Evolutionary conservation across 2,888 invertebrate species (phyloP).

Genomic region (Tachina fera): DNA sequence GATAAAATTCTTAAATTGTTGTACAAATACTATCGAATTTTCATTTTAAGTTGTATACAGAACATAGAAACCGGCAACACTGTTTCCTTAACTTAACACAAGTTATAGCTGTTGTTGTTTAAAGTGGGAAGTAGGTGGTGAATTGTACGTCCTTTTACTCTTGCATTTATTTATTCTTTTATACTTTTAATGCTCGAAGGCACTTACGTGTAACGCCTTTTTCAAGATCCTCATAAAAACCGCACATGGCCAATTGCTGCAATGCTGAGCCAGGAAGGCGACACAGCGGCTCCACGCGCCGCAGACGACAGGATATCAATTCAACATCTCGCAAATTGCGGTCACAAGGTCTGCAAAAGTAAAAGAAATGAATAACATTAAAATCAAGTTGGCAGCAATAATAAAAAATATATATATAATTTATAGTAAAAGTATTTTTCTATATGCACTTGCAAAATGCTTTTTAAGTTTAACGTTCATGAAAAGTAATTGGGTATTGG

Average conservation of each 20-base stretch:
- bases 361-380: constrained; percentile 48
- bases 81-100: too few species aligned
- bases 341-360: constrained; percentile 87
- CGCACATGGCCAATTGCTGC: constrained; percentile 89
- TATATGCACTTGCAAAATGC: background rate
- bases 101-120: background rate
- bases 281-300: constrained; percentile 86
- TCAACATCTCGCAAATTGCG: constrained; percentile 89
- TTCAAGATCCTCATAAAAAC: constrained; percentile 90
- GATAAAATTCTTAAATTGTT: too few species aligned
- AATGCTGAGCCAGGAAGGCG: constrained; percentile 88
- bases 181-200: constrained; percentile 46
- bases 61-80: too few species aligned
- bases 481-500: background rate
- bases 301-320: constrained; percentile 87
- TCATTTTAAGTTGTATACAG: too few species aligned
- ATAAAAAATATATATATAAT: constrained; percentile 31
- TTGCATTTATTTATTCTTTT: constrained; percentile 47
- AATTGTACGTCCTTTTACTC: constrained; percentile 8
- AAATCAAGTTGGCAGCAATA: constrained; percentile 53
- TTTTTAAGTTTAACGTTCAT: background rate
- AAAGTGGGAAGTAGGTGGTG: constrained; percentile 10
- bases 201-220: constrained; percentile 90
- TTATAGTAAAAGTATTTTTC: constrained; percentile 16
- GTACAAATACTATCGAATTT: too few species aligned